phyloP scores from a whole-genome alignment of 2,888 invertebrate genomes.

The Rutpela maculata region DNA sequence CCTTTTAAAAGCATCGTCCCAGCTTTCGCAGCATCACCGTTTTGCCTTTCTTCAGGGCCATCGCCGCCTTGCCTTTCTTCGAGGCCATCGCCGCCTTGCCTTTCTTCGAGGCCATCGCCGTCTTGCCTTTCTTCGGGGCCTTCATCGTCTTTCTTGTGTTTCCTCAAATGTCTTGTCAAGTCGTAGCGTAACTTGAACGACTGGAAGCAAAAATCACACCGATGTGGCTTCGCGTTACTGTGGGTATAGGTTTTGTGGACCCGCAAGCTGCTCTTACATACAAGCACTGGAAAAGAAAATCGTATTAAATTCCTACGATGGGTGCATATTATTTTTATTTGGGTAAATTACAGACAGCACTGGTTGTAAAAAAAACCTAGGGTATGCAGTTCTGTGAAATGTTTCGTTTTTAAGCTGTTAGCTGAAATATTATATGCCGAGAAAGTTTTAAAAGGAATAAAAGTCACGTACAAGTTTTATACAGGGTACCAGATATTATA shows the following conservation, averaged over 20 bases:
- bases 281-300: constrained; percentile 11
- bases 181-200: constrained; percentile 12
- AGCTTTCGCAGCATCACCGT: neutral
- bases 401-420: no score
- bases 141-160: neutral
- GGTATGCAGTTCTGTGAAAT: no score
- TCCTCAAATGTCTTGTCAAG: constrained; percentile 1
- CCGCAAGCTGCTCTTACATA: constrained; percentile 1
- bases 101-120: neutral
- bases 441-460: no score
- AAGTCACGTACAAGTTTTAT: no score
- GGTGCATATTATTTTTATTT: no score
- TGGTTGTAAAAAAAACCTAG: no score
- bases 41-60: neutral
- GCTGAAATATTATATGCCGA: no score
- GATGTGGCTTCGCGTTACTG: neutral
- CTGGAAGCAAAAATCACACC: neutral
- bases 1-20: neutral
- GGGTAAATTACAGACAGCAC: no score
- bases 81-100: neutral
- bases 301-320: neutral
- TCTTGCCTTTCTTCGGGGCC: neutral
- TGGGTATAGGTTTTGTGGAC: neutral
- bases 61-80: neutral
- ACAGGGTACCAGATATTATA: no score